A percentile compares a stretch with the other conserved stretches of the same genome.
phyloP scores from a whole-genome alignment of 2,888 invertebrate species.

The Latheticus oryzae region DNA sequence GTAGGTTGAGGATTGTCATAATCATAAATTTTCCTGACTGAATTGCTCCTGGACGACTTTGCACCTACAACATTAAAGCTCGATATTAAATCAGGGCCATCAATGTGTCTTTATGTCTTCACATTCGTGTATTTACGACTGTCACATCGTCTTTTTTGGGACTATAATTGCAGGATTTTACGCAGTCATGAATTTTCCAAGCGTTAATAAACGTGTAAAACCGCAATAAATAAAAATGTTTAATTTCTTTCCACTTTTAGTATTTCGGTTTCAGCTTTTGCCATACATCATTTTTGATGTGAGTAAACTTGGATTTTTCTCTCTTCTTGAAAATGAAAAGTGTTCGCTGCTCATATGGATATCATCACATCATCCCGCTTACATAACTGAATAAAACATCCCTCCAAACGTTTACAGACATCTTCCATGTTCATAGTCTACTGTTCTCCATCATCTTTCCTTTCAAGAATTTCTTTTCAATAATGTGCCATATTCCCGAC shows the following conservation, averaged over 20 bases:
- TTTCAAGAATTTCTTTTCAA: constrained; percentile 32
- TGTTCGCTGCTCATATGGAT: constrained; percentile 34
- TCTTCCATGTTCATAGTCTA: constrained; percentile 20
- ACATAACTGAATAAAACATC: constrained; percentile 50
- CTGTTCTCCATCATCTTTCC: constrained; percentile 21
- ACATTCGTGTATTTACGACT: constrained; percentile 32
- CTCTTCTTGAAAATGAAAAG: constrained; percentile 17
- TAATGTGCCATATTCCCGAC: constrained; percentile 30
- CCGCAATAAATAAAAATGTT: too few species aligned
- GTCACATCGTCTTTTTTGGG: constrained; percentile 5
- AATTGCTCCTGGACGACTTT: constrained; percentile 31
- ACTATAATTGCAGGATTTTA: constrained; percentile 17
- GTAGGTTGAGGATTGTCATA: constrained; percentile 31
- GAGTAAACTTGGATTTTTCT: constrained; percentile 43
- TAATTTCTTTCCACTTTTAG: too few species aligned
- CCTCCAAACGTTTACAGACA: constrained; percentile 39
- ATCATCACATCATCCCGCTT: constrained; percentile 33
- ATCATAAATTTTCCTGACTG: constrained; percentile 25
- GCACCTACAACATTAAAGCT: constrained; percentile 31
- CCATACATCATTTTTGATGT: constrained; percentile 23
- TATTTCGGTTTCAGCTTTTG: background rate
- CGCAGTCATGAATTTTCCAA: constrained; percentile 1
- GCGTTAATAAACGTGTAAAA: constrained; percentile 1
- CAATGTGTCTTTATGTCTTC: constrained; percentile 33
- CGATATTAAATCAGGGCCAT: constrained; percentile 38